These are phyloP conservation scores for Oryctolagus cuniculus DNA, from an alignment of 2,113 vertebrate genomes.

Conservation along the genomic window DNA sequence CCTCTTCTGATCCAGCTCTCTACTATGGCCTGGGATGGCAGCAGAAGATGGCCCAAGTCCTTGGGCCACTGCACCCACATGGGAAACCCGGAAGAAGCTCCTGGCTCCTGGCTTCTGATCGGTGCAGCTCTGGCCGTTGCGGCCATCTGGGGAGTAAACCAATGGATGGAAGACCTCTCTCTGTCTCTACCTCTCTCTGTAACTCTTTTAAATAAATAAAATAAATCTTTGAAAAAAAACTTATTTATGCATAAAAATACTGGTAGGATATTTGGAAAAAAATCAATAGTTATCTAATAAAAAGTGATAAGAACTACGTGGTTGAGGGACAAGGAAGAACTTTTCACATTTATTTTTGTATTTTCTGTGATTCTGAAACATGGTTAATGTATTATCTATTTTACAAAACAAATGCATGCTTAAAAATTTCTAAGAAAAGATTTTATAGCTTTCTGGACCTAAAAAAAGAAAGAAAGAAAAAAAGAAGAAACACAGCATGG, in stretches of 20 bases:
- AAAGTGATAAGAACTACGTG: background rate
- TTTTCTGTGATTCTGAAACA: conserved; percentile 38
- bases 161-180: no score
- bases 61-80: no score
- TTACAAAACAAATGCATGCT: background rate
- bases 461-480: background rate
- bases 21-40: no score
- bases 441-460: background rate
- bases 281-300: background rate
- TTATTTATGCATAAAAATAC: conserved; percentile 16
- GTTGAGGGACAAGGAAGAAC: background rate
- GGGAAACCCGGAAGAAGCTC: no score
- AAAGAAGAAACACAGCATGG: background rate
- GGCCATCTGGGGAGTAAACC: no score
- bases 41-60: no score
- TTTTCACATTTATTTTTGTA: background rate
- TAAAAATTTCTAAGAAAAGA: background rate
- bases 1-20: no score
- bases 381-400: background rate
- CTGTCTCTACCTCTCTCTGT: no score
- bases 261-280: background rate
- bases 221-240: background rate
- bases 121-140: no score
- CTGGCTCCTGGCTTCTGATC: no score
- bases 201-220: no score